Base-by-base conservation (phyloP, 37 sponge, comb jelly and placozoan genomes). In the Amphimedon queenslandica region DNA sequence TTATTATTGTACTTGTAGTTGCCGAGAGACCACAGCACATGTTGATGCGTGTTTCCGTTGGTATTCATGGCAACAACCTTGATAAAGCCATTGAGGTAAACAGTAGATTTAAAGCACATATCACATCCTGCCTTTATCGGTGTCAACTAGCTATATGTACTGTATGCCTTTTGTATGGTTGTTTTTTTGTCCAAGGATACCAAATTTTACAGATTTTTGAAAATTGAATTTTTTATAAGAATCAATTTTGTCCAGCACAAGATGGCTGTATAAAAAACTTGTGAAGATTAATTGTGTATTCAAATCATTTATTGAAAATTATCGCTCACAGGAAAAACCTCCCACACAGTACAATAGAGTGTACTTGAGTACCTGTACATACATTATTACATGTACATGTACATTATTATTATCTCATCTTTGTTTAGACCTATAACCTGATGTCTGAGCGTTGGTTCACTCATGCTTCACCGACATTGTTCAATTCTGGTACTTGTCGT, bases 371-470 rank as follows among this genome's bases (percentile, higher is more conserved):
- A n/a, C n/a, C n/a, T n/a, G n/a, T n/a, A n/a, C n/a, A n/a, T n/a
- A n/a, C 5, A 11, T 67, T 29, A 68, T 38, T 66, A 30, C 8
- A 13, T 29, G 0, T 24, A 0, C 28, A 20, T 34, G 18, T 29
- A 29, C 34, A 28, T 13, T 30, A 37, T 6, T 25, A n/a, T 60
- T 25, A n/a, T 60, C 27, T 25, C 21, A 11, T 60, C 53, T 47
- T 47, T 47, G 53, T 60, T 60, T 71, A 96, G 90, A 98, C 96
- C 23, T 98, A 98, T 81, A 87, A 92, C 78, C 69, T 98, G 66
- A 86, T 98, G 88, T 98, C 99, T 16, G 99, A 95, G 73, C 87
- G 90, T 21, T 98, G 97, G 96, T 98, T 98, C 66, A 95, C 96
- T 23, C 99, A 98, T 40, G 99, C 99, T 42, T 95, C 96, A 6